Base-by-base conservation (phyloP, 2,888 invertebrate genomes). In the Escarpia spicata region DNA sequence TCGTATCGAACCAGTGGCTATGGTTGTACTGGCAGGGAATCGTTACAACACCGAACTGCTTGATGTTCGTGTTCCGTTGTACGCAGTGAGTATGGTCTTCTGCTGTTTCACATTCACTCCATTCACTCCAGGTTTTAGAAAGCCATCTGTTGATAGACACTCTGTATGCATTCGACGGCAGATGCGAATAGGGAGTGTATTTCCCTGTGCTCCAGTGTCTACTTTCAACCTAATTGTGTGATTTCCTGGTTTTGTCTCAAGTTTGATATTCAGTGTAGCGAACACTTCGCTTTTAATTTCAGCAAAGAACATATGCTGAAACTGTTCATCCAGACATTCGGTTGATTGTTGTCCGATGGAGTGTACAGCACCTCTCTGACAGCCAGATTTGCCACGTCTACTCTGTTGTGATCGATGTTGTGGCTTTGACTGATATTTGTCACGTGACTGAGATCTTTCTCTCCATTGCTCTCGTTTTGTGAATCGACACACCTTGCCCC, bases 241-340 rank as follows among this genome's bases (percentile, higher is more conserved):
- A 44, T 43, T 91, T 43, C 44, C 91, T 6, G 91, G 91, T 44
- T 44, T 91, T 43, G 43, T 19, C 44, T 91, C n/a, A 19, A 91
- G 91, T 44, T 43, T 91, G 91, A 91, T 91, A 19, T 44, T 91
- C 43, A 91, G 91, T 44, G 91, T 91, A 15, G 31, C 91, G 44
- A 4, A 91, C n/a, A 31, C 91, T 44, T 91, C 91, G 31, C 31
- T 43, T 26, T 43, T 43, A 0, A 44, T 44, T 43, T 44, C 15
- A 44, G 43, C 26, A 37, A 44, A 43, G 31, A 19, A 44, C 43
- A 91, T 19, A 19, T 91, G 91, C 19, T 91, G 43, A 75, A 75
- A 75, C 75, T 75, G 75, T 75, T 75, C 26, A 26, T 75, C 75
- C 75, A 26, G 4, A 26, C 26, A 75, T 26, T 75, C 75, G 15